Evolutionary conservation across 1,140 invertebrate genomes (phyloP).

Genomic region (Drosophila suzukii): DNA sequence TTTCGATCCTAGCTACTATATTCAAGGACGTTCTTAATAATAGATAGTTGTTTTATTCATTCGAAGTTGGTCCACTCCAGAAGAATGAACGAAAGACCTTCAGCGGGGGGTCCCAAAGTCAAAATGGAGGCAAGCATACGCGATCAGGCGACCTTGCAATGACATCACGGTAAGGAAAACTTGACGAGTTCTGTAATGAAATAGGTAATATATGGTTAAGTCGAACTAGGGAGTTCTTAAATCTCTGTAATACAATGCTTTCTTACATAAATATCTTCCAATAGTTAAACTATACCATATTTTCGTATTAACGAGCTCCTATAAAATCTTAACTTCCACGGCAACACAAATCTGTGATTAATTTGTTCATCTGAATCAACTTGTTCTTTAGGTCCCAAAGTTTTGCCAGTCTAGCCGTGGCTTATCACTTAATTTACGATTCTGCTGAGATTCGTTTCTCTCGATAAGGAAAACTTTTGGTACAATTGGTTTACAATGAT

Average conservation of each 20-base stretch:
- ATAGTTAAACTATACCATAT: too few relatives aligned
- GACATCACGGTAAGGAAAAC: slow-evolving; percentile 7
- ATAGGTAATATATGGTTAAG: too few relatives aligned
- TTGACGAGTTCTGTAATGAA: too few relatives aligned
- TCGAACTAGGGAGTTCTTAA: too few relatives aligned
- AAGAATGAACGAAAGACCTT: slow-evolving; percentile 1
- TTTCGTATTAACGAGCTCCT: too few relatives aligned
- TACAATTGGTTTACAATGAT: background rate
- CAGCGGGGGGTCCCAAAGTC: slow-evolving; percentile 30
- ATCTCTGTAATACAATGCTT: too few relatives aligned
- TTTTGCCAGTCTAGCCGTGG: background rate
- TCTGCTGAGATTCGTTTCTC: slow-evolving; percentile 14
- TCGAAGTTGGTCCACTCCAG: background rate
- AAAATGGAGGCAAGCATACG: background rate
- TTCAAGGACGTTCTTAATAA: too few relatives aligned
- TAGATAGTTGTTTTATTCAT: background rate
- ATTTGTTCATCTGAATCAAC: slow-evolving; percentile 5
- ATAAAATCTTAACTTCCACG: background rate
- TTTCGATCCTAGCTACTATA: too few relatives aligned
- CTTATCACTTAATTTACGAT: slow-evolving; percentile 18
- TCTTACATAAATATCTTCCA: too few relatives aligned
- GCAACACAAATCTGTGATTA: slow-evolving; percentile 1
- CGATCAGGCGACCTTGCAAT: background rate
- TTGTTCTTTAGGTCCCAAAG: background rate
- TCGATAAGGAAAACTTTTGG: slow-evolving; percentile 19